Evolutionary conservation across 2,113 vertebrate genomes (phyloP).

Genomic region (Nettapus auritus): DNA sequence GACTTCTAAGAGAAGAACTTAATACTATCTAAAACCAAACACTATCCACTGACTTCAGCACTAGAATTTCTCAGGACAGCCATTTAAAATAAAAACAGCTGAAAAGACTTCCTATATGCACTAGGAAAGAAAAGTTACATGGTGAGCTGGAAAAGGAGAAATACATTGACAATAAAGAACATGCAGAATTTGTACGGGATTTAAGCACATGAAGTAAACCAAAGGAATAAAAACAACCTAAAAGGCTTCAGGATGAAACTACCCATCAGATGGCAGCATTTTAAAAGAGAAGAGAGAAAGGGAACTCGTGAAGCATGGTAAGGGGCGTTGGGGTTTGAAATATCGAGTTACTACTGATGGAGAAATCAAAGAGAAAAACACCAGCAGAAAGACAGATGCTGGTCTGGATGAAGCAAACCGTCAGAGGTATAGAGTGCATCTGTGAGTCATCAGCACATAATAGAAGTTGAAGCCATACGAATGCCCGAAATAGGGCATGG

Average conservation of each 20-base stretch:
- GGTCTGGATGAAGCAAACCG: neutral
- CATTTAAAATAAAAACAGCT: neutral
- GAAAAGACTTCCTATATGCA: neutral
- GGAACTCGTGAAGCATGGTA: neutral
- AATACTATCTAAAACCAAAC: neutral
- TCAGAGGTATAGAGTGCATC: neutral
- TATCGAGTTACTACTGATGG: neutral
- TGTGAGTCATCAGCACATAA: constrained; percentile 16
- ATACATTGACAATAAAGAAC: neutral
- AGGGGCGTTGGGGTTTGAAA: neutral
- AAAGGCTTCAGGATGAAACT: neutral
- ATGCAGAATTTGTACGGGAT: neutral
- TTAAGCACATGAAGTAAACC: neutral
- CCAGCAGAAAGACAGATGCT: neutral
- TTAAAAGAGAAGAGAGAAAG: neutral
- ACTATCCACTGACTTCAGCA: neutral
- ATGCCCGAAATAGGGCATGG: neutral
- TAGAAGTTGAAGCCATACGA: neutral
- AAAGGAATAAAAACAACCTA: neutral
- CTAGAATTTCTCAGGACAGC: neutral
- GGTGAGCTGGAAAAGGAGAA: neutral
- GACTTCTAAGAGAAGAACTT: neutral
- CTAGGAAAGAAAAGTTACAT: neutral
- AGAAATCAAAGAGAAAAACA: neutral
- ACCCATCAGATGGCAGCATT: neutral